A percentile compares a stretch with the other conserved stretches of the same genome.
Evolutionary conservation across 2,113 vertebrate species (phyloP).

Genomic region (Epinephelus fuscoguttatus): DNA sequence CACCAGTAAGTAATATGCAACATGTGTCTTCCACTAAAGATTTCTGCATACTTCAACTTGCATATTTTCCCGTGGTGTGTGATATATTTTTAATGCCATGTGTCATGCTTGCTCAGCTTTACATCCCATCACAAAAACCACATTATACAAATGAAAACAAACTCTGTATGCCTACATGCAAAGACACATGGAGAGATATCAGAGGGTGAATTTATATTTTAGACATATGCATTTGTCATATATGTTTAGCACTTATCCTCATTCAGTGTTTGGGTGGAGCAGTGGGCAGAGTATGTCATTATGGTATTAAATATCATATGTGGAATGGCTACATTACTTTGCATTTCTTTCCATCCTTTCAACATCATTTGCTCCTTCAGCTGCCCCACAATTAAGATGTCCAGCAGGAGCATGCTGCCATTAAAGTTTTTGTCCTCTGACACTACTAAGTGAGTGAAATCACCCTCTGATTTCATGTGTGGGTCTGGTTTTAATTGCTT

Average conservation of each 20-base stretch:
- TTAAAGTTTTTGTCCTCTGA: neutral
- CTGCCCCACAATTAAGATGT: neutral
- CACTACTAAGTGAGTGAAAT: neutral
- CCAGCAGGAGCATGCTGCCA: too few species aligned
- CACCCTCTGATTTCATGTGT: neutral
- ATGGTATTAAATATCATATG: neutral
- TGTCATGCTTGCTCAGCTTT: neutral
- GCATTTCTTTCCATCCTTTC: neutral
- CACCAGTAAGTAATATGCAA: neutral
- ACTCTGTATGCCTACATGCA: neutral
- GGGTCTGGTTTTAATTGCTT: neutral
- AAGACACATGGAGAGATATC: neutral
- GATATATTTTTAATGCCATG: neutral
- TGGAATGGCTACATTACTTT: neutral
- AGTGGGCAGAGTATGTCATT: neutral
- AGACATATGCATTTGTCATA: neutral
- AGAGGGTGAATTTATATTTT: too few species aligned
- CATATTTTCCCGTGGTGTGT: neutral
- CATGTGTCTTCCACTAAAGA: neutral
- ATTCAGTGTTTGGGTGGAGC: neutral
- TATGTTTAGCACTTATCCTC: neutral
- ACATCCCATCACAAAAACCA: neutral
- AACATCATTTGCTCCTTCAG: neutral
- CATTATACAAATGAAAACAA: neutral
- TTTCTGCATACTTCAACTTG: too few species aligned